A percentile compares a stretch with the other conserved stretches of the same genome.
phyloP scores from a whole-genome alignment of 2,888 invertebrate genomes.

The Neelides folsomi region DNA sequence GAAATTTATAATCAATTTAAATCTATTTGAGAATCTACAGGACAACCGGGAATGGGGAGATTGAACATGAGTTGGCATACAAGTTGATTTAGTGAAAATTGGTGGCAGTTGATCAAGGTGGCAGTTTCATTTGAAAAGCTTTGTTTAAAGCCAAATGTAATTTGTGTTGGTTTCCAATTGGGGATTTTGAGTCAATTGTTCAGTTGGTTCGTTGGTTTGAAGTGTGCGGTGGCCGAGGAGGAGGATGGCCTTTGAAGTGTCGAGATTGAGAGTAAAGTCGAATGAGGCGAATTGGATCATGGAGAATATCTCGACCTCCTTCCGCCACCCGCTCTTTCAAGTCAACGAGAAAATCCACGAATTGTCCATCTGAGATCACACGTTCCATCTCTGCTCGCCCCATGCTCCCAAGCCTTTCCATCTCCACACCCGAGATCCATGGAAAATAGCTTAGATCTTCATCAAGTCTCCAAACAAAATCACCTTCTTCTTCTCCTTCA shows the following conservation, averaged over 20 bases:
- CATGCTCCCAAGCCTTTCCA: slow-evolving; percentile 76
- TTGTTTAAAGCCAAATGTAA: too few relatives aligned
- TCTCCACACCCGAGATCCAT: slow-evolving; percentile 64
- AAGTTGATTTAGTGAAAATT: too few relatives aligned
- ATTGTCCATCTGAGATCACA: slow-evolving; percentile 46
- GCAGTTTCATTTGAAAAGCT: too few relatives aligned
- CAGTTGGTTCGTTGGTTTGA: not conserved
- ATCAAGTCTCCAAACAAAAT: slow-evolving; percentile 60
- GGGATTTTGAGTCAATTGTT: too few relatives aligned
- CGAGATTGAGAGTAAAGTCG: slow-evolving; percentile 31
- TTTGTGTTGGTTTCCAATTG: too few relatives aligned
- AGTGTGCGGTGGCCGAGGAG: slow-evolving; percentile 6
- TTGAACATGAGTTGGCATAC: too few relatives aligned
- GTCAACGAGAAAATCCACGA: slow-evolving; percentile 31
- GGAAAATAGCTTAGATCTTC: slow-evolving; percentile 73
- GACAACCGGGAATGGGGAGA: too few relatives aligned
- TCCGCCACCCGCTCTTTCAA: slow-evolving; percentile 21
- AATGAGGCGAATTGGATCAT: slow-evolving; percentile 31
- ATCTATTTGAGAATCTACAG: too few relatives aligned
- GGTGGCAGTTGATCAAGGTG: too few relatives aligned
- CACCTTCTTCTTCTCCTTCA: slow-evolving; percentile 33
- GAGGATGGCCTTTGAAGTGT: slow-evolving; percentile 7
- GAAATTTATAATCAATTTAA: too few relatives aligned
- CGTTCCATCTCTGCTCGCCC: slow-evolving; percentile 76
- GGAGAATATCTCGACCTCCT: slow-evolving; percentile 15